phyloP scores from a whole-genome alignment of 2,113 vertebrate species.

The Stomatorhinus ivindoensis region DNA sequence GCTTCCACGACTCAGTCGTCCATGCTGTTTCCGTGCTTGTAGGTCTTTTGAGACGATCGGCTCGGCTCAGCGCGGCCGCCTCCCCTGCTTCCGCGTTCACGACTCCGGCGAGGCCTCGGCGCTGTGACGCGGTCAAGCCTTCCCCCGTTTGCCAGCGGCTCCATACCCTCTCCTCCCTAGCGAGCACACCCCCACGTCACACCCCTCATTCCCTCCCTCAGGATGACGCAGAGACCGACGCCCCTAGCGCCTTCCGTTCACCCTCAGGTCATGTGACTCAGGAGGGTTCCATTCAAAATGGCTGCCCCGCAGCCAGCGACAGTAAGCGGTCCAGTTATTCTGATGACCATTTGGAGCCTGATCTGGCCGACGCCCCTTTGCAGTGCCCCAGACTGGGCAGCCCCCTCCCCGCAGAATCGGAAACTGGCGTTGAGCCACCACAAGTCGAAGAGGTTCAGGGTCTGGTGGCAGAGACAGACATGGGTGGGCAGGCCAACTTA shows the following conservation, averaged over 20 bases:
- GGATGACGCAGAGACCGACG: conserved; percentile 19
- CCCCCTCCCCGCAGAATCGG: neutral
- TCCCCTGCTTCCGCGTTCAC: conserved; percentile 23
- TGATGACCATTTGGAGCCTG: conserved; percentile 7
- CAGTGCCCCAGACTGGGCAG: neutral
- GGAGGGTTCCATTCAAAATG: neutral
- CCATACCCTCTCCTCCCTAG: neutral
- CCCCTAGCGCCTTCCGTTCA: neutral
- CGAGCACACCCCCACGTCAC: neutral
- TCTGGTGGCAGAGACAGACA: neutral
- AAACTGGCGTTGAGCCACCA: neutral
- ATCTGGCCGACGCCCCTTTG: neutral
- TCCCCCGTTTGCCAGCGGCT: conserved; percentile 20
- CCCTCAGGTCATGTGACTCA: conserved; percentile 31
- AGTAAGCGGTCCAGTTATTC: neutral
- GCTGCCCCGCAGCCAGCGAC: conserved; percentile 3
- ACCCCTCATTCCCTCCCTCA: conserved; percentile 17
- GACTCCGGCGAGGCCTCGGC: conserved; percentile 42
- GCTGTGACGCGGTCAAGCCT: conserved; percentile 28
- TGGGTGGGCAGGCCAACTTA: neutral
- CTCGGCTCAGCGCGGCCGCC: conserved; percentile 32
- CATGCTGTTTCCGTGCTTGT: neutral
- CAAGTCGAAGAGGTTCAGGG: neutral
- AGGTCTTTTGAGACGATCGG: conserved; percentile 49
- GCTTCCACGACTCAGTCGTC: neutral